These are phyloP conservation scores for Apamea anceps DNA, from an alignment of 2,888 invertebrate genomes.

Conservation along the genomic window DNA sequence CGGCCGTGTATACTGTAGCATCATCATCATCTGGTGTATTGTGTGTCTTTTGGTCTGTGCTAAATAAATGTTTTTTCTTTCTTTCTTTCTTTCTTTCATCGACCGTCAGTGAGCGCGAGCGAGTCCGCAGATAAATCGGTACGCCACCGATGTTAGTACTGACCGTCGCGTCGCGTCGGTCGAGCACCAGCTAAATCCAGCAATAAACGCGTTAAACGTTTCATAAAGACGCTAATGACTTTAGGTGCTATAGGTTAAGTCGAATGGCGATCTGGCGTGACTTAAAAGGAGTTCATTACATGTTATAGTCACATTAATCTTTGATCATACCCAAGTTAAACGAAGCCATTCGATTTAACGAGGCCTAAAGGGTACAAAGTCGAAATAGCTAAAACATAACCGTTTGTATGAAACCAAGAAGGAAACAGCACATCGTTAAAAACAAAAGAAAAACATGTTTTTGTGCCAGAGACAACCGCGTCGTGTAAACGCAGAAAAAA, in stretches of 20 bases:
- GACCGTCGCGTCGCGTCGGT: too few species aligned
- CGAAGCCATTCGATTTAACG: background rate
- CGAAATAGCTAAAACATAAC: background rate
- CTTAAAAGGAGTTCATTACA: slow-evolving; percentile 35
- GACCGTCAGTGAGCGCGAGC: too few species aligned
- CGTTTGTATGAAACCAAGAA: background rate
- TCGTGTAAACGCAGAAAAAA: slow-evolving; percentile 31
- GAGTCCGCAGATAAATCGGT: too few species aligned
- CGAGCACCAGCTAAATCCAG: too few species aligned
- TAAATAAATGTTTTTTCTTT: too few species aligned
- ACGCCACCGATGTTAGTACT: too few species aligned
- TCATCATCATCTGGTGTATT: too few species aligned
- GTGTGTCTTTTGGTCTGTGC: too few species aligned
- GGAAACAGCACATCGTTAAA: slow-evolving; percentile 4
- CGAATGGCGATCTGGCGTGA: slow-evolving; percentile 25
- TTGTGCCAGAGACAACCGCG: slow-evolving; percentile 14
- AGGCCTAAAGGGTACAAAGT: background rate
- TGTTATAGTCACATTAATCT: slow-evolving; percentile 49
- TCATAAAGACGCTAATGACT: slow-evolving; percentile 23
- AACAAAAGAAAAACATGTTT: slow-evolving; percentile 41
- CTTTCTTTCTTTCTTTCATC: too few species aligned
- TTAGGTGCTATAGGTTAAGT: slow-evolving; percentile 24
- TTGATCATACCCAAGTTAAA: slow-evolving; percentile 22
- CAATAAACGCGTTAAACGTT: background rate
- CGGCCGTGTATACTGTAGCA: too few species aligned